Percentiles rank a stretch among this genome's conserved stretches.
These are phyloP conservation scores for Phymatocera aterrima DNA, from an alignment of 2,888 invertebrate genomes.

Conservation along the genomic window DNA sequence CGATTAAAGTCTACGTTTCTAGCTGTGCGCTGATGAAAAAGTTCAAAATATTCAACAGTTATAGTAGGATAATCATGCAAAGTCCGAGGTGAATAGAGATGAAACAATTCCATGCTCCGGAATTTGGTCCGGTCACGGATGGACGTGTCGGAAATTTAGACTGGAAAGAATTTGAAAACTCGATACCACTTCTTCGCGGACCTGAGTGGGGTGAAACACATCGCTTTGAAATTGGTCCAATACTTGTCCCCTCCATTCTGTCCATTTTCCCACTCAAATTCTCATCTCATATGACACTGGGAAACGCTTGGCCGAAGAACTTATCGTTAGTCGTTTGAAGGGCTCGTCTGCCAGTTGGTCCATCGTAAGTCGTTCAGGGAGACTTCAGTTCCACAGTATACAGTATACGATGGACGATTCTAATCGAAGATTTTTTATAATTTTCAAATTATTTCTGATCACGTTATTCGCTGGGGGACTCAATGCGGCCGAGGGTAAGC, in stretches of 20 bases:
- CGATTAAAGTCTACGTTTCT: too few species aligned
- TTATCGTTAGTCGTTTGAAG: neutral
- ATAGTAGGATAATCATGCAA: too few species aligned
- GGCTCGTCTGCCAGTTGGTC: neutral
- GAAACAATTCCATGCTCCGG: too few species aligned
- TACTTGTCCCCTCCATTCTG: neutral
- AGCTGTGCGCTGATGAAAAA: too few species aligned
- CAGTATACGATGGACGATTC: neutral
- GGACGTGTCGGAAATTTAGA: too few species aligned
- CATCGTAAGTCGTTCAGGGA: neutral
- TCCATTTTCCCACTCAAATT: neutral
- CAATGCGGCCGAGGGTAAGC: neutral
- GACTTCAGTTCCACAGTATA: neutral
- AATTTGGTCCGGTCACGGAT: too few species aligned
- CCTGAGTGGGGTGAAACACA: too few species aligned
- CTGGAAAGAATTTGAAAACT: too few species aligned
- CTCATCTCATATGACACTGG: neutral
- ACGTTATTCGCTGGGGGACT: neutral
- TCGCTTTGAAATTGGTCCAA: too few species aligned
- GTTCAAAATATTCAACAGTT: too few species aligned
- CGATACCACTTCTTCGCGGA: too few species aligned
- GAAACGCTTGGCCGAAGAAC: neutral
- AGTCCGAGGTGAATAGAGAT: too few species aligned
- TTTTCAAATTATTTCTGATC: slow-evolving; percentile 2
- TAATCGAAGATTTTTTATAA: neutral